Conservation (phyloP, 2,888 invertebrate species). For the Tridacna crocea region DNA sequence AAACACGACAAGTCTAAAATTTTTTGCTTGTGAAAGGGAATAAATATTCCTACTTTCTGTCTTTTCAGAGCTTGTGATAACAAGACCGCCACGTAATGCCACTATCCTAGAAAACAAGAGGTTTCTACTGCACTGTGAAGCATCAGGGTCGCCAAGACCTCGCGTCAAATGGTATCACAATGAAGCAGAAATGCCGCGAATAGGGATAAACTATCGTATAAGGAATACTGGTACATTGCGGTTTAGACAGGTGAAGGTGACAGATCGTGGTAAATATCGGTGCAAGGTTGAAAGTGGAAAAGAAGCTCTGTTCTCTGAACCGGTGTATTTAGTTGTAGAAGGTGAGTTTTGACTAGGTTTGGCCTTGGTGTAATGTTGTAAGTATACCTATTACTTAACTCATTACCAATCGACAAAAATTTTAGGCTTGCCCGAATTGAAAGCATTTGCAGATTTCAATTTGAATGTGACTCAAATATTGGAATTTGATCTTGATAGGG, state of each 20-base stretch:
- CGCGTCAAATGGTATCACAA: slow-evolving; percentile 74
- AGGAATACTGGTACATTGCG: slow-evolving; percentile 70
- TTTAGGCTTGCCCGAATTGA: no score
- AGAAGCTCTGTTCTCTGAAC: slow-evolving; percentile 61
- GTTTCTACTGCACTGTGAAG: slow-evolving; percentile 71
- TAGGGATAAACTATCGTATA: slow-evolving; percentile 68
- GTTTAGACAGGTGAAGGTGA: slow-evolving; percentile 67
- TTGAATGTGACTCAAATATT: no score
- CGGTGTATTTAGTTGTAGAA: slow-evolving; percentile 71
- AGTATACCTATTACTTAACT: no score
- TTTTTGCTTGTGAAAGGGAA: no score
- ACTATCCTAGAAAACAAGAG: slow-evolving; percentile 71
- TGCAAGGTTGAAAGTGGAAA: slow-evolving; percentile 71
- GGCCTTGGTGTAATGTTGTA: no score
- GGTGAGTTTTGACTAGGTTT: slow-evolving; percentile 58
- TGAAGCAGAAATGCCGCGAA: slow-evolving; percentile 60
- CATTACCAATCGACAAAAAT: no score
- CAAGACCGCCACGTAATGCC: slow-evolving; percentile 71
- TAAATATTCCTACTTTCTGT: background rate
- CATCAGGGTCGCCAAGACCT: slow-evolving; percentile 59
- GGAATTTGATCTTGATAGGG: no score
- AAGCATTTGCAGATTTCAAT: no score
- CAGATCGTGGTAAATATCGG: slow-evolving; percentile 72
- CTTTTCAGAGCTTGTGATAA: slow-evolving; percentile 71
- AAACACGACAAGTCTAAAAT: no score